Conservation (phyloP, 2,888 invertebrate species). For the Apodemia zela region DNA sequence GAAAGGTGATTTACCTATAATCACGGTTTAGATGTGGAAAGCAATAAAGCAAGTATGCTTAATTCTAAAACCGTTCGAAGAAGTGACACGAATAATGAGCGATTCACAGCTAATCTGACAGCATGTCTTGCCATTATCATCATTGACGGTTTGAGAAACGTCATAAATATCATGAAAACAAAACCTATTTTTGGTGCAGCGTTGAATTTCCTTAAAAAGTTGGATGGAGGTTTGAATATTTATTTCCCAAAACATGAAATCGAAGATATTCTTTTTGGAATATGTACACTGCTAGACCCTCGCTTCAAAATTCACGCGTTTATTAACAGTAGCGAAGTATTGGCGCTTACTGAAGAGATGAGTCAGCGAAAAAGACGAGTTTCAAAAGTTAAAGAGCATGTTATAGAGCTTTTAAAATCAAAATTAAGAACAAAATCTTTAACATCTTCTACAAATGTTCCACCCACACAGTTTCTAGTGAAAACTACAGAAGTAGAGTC, state of each 20-base stretch:
- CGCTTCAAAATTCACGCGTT: neutral
- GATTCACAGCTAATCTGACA: slow-evolving; percentile 19
- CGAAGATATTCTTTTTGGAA: slow-evolving; percentile 22
- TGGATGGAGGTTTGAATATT: slow-evolving; percentile 20
- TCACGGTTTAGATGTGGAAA: slow-evolving; percentile 25
- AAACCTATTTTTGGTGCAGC: slow-evolving; percentile 18
- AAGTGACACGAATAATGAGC: slow-evolving; percentile 25
- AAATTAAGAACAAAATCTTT: neutral
- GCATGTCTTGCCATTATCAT: slow-evolving; percentile 25
- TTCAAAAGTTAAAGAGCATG: neutral
- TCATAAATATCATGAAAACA: slow-evolving; percentile 19
- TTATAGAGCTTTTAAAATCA: slow-evolving; percentile 2
- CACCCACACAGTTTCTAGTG: neutral
- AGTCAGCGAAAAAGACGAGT: slow-evolving; percentile 6
- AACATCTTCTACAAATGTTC: slow-evolving; percentile 10
- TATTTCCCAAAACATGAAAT: slow-evolving; percentile 20
- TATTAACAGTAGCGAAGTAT: neutral
- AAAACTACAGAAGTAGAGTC: no score
- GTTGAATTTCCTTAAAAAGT: neutral
- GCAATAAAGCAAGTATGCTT: slow-evolving; percentile 25
- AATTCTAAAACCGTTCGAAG: slow-evolving; percentile 30
- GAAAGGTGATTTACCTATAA: slow-evolving; percentile 23
- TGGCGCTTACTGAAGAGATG: neutral
- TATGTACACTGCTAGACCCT: slow-evolving; percentile 28
- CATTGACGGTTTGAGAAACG: slow-evolving; percentile 28